phyloP scores from a whole-genome alignment of 1,140 invertebrate species.

The Diachasma alloeum region DNA sequence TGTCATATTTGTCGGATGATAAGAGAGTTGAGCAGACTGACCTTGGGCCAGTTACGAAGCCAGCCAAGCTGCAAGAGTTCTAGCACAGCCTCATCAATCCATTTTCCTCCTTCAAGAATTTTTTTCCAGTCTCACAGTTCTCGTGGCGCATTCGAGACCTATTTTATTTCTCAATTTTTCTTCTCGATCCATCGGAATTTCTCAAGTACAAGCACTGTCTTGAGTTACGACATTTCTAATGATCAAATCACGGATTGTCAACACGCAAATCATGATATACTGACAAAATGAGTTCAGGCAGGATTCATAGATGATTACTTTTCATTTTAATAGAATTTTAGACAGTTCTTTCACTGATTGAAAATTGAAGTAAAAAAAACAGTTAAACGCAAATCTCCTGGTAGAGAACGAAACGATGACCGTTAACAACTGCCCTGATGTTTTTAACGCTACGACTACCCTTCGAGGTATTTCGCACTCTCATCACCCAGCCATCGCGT shows the following conservation, averaged over 20 bases:
- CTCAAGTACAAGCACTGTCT: conserved; percentile 15
- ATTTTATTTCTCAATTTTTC: neutral
- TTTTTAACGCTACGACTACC: conserved; percentile 27
- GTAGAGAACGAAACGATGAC: conserved; percentile 42
- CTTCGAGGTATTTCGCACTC: conserved; percentile 30
- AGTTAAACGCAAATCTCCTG: conserved; percentile 49
- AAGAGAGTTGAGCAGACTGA: conserved; percentile 39
- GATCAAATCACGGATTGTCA: conserved; percentile 10
- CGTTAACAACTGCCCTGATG: conserved; percentile 25
- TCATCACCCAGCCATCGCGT: conserved; percentile 34
- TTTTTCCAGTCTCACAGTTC: conserved; percentile 25
- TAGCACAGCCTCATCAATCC: conserved; percentile 30
- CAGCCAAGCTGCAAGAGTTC: conserved; percentile 32
- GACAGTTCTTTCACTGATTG: neutral
- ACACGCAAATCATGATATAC: neutral
- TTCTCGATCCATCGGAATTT: conserved; percentile 24
- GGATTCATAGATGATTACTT: neutral
- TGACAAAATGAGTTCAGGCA: neutral
- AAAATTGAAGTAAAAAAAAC: conserved; percentile 9
- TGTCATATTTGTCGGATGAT: neutral
- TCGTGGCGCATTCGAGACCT: conserved; percentile 32
- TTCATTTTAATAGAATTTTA: neutral
- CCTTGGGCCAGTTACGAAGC: conserved; percentile 44
- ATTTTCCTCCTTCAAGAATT: conserved; percentile 19
- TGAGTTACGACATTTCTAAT: neutral